Evolutionary conservation across 2,888 invertebrate species (phyloP), one percentile per base, ranked within the genome.

Genomic region (Gnatocerus cornutus): DNA sequence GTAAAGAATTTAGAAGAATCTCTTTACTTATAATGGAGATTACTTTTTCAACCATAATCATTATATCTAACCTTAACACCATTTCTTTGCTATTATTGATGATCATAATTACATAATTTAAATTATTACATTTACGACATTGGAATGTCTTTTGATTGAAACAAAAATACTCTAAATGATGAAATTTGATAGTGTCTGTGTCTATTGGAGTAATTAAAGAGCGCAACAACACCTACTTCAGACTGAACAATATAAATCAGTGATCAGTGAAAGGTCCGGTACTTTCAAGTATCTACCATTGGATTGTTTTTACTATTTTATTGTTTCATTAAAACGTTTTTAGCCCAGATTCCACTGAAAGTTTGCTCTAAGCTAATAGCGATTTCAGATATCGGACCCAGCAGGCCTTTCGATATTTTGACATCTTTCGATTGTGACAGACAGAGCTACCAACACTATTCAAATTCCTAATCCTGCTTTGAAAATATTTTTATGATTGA

Each of bases 211-310:
- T 13, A 45, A 45, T 58, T 58, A 41, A 56, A 56, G 33, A 37
- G 10, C 13, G 37, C 7, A 33, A 9, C 37, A 55, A 14, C 33
- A 10, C 33, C 37, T 37, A 29, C 29, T 21, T 21, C 21, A 4
- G 21, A 21, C 4, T 39, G 9, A 50, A 48, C 50, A 37, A 62
- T 50, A 50, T 37, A 62, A 62, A 50, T 50, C 50, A 62, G 50
- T 16, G 41, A 58, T 58, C 10, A 27, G 58, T 62, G 62, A 62
- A 62, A 62, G 62, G 62, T 29, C 29, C 4, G n/a, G 62, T 43
- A 52, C 63, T 52, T 41, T 30, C 48, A 63, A 63, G 9, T 52
- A 52, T 4, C 21, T 21, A 21, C 37, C 10, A 9, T 33, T 48
- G 37, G 13, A 14, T 41, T 10, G 41, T 30, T 30, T 61, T 61